A percentile compares a stretch with the other conserved stretches of the same genome.
Evolutionary conservation across 2,888 invertebrate genomes (phyloP).

Genomic region (Diachrysia chrysitis): DNA sequence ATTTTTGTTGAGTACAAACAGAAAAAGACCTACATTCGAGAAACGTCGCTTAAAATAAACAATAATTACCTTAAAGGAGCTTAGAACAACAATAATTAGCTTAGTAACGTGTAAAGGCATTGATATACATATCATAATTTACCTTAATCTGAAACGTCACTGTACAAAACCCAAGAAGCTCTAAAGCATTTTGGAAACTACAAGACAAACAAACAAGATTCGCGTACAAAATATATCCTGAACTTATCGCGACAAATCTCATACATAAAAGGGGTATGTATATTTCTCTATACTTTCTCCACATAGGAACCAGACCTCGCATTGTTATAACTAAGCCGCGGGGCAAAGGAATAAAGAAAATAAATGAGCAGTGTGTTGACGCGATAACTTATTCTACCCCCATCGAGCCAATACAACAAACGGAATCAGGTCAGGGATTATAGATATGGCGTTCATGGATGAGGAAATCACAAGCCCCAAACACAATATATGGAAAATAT

Average conservation of each 20-base stretch:
- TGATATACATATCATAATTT: too few species aligned
- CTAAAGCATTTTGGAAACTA: background rate
- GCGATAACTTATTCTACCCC: slow-evolving; percentile 51
- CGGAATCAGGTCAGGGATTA: slow-evolving; percentile 49
- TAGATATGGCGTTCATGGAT: slow-evolving; percentile 47
- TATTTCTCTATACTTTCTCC: background rate
- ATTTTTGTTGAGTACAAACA: background rate
- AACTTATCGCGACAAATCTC: background rate
- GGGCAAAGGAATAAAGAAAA: slow-evolving; percentile 7
- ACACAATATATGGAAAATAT: slow-evolving; percentile 38
- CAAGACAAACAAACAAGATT: background rate
- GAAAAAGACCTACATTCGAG: background rate
- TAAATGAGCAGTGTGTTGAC: slow-evolving; percentile 6
- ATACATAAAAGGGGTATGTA: background rate
- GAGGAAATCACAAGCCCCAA: slow-evolving; percentile 38
- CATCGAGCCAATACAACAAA: slow-evolving; percentile 35
- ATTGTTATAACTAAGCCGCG: background rate
- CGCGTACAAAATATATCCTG: background rate
- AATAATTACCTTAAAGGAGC: too few species aligned
- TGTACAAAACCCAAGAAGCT: too few species aligned
- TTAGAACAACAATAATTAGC: too few species aligned
- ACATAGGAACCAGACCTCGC: background rate
- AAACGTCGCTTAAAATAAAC: too few species aligned
- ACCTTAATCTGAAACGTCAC: too few species aligned
- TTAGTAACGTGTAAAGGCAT: too few species aligned